Conservation (phyloP, 2,888 invertebrate genomes). For the Heliconius ethilla region DNA sequence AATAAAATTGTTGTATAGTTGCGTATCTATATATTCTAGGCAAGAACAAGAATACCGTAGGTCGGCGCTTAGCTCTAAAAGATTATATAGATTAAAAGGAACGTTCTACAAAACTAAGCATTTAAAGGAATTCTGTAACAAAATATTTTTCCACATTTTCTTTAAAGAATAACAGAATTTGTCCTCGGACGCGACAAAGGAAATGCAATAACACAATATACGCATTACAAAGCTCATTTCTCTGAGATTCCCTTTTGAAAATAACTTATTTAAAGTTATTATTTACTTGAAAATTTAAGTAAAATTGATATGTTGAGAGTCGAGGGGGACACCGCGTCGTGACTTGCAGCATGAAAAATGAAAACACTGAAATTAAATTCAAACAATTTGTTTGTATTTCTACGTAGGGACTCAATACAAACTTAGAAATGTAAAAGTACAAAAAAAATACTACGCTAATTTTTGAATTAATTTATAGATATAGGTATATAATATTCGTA, state of each 20-base stretch:
- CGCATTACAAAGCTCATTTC: conserved; percentile 39
- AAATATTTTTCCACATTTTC: conserved; percentile 33
- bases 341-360: too few species aligned
- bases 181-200: conserved; percentile 32
- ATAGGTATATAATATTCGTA: too few species aligned
- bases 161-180: conserved; percentile 33
- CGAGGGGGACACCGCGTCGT: background rate
- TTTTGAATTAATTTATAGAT: too few species aligned
- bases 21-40: background rate
- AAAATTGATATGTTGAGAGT: background rate
- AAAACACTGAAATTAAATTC: too few species aligned
- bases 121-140: conserved; percentile 22
- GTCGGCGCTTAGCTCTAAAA: conserved; percentile 8
- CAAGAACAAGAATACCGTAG: background rate
- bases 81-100: conserved; percentile 18
- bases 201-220: conserved; percentile 36
- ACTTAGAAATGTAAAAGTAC: too few species aligned
- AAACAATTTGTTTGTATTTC: too few species aligned
- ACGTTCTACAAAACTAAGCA: conserved; percentile 6
- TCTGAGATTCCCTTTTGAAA: conserved; percentile 13
- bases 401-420: too few species aligned
- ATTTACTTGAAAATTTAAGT: background rate
- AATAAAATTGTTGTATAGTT: background rate
- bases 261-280: conserved; percentile 2
- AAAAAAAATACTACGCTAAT: too few species aligned